Percentiles rank a stretch among this genome's conserved stretches.
Conservation (phyloP, 2,888 invertebrate genomes). For the Gryllus longicercus region DNA sequence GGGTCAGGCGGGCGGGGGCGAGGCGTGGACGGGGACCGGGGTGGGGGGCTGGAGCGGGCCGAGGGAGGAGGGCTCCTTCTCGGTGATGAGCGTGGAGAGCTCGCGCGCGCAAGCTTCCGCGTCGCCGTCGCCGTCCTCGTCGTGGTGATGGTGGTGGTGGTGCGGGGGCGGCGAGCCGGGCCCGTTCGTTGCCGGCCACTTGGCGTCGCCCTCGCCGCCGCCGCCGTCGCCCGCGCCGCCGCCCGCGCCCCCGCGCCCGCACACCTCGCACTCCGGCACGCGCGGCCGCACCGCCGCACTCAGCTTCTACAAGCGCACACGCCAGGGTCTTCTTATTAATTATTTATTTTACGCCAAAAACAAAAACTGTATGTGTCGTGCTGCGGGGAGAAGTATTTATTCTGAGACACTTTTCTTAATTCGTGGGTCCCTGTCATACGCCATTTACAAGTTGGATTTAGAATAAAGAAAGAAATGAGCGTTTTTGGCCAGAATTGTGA, state of each 20-base stretch:
- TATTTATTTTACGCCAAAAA: too few species aligned
- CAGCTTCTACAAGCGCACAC: background rate
- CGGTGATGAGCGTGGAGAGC: constrained; percentile 1
- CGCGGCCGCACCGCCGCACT: background rate
- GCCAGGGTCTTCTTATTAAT: too few species aligned
- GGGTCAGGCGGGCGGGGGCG: too few species aligned
- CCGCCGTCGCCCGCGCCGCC: background rate
- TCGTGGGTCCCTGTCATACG: too few species aligned
- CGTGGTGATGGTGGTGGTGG: background rate
- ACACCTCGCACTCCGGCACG: background rate
- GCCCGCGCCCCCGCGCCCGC: background rate
- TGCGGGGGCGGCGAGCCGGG: background rate
- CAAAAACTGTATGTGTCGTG: too few species aligned
- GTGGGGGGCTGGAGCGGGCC: background rate
- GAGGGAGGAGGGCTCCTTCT: background rate
- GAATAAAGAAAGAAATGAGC: too few species aligned
- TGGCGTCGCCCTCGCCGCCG: background rate
- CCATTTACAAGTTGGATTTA: too few species aligned
- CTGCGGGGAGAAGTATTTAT: too few species aligned
- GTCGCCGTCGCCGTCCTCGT: background rate
- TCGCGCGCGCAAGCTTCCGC: background rate
- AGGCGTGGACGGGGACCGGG: too few species aligned
- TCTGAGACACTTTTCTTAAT: too few species aligned
- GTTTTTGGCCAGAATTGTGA: too few species aligned
- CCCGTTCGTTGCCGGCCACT: background rate